A percentile compares a stretch with the other conserved stretches of the same genome.
phyloP scores from a whole-genome alignment of 2,797 vertebrate genomes.

The Dromococcyx pavoninus region DNA sequence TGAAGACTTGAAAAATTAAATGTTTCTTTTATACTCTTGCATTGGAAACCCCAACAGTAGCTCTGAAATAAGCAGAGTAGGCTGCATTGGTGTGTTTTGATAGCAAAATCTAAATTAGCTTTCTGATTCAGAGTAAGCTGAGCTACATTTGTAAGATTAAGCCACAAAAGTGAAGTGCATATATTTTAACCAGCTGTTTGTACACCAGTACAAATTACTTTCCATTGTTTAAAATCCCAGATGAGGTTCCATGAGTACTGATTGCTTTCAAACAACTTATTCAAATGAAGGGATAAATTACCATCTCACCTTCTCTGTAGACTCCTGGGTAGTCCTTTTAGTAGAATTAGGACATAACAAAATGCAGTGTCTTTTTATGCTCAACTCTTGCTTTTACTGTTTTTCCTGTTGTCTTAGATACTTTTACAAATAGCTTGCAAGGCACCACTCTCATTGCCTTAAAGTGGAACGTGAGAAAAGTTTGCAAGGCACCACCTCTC shows the following conservation, averaged over 20 bases:
- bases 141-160: background rate
- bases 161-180: rapidly evolving
- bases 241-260: background rate
- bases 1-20: background rate
- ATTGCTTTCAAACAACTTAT: background rate
- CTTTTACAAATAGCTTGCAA: background rate
- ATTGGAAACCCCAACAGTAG: background rate
- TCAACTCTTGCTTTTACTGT: background rate
- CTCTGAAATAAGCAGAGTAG: background rate
- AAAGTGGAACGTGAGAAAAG: background rate
- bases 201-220: background rate
- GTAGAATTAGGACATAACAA: background rate
- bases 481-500: background rate
- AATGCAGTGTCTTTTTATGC: background rate
- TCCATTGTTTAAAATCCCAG: background rate
- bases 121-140: background rate
- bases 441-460: background rate
- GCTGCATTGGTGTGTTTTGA: background rate
- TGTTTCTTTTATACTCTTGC: background rate
- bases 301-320: background rate
- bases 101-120: background rate
- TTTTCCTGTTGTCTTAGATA: background rate
- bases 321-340: background rate
- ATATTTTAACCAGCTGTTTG: background rate
- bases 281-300: background rate